Evolutionary conservation across 2,797 vertebrate species (phyloP).

Genomic region (Schizothorax lantsangensis): DNA sequence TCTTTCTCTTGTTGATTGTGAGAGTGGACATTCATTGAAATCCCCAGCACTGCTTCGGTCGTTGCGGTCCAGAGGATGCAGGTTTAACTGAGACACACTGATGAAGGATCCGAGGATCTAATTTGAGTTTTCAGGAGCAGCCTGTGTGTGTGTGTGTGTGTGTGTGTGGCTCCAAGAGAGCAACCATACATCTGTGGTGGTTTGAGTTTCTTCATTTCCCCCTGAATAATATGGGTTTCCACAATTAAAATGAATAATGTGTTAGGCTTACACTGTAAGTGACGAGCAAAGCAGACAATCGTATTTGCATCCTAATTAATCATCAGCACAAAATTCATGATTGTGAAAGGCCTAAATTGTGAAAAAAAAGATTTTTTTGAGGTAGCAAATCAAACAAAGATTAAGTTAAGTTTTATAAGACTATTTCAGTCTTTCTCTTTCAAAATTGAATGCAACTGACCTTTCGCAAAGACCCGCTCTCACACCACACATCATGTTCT

Average conservation of each 20-base stretch:
- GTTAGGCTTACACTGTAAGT: neutral
- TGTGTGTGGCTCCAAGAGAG: neutral
- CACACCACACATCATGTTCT: too few species aligned
- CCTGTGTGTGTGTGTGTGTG: neutral
- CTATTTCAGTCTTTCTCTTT: too few species aligned
- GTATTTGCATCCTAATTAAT: neutral
- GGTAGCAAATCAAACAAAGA: too few species aligned
- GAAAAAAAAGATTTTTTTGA: too few species aligned
- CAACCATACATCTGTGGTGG: neutral
- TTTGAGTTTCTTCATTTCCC: too few species aligned
- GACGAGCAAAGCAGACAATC: neutral
- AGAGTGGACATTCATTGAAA: neutral
- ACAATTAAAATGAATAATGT: neutral
- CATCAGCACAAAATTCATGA: too few species aligned
- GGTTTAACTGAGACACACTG: neutral
- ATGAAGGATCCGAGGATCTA: neutral
- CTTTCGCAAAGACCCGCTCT: too few species aligned
- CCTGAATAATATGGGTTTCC: neutral
- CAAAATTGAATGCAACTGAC: too few species aligned
- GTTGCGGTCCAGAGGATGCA: neutral
- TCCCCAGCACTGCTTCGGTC: neutral
- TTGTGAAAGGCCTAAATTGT: too few species aligned
- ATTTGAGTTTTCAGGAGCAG: neutral
- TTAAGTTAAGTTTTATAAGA: too few species aligned
- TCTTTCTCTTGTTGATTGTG: slow-evolving; percentile 11